phyloP scores from a whole-genome alignment of 2,888 invertebrate species.

The Apamea epomidion region DNA sequence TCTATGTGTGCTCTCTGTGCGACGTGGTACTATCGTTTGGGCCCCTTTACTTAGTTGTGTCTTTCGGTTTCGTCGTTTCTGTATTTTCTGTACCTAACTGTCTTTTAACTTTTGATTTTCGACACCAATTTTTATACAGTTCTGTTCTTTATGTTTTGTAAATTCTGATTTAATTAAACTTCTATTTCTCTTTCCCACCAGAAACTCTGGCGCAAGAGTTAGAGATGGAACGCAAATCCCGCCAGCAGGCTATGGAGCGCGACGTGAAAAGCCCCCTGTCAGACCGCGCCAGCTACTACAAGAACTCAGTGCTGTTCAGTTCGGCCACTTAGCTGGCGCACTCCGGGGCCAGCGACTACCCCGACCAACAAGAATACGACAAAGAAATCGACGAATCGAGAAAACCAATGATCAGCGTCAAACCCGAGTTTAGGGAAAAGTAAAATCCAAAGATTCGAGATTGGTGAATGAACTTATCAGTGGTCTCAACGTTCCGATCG shows the following conservation, averaged over 20 bases:
- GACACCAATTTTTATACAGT: neutral
- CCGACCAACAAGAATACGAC: constrained; percentile 82
- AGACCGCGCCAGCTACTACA: constrained; percentile 95
- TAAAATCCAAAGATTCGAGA: constrained; percentile 79
- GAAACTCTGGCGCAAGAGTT: constrained; percentile 96
- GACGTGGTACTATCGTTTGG: constrained; percentile 29
- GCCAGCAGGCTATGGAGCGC: constrained; percentile 94
- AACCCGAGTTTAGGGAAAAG: constrained; percentile 89
- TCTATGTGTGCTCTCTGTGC: constrained; percentile 33
- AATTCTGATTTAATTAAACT: constrained; percentile 17
- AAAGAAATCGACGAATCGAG: constrained; percentile 83
- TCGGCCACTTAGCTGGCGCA: constrained; percentile 94
- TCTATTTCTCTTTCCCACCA: constrained; percentile 86
- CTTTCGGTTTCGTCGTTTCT: constrained; percentile 14
- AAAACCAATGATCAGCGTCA: constrained; percentile 90
- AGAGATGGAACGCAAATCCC: constrained; percentile 96
- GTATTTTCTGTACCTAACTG: neutral
- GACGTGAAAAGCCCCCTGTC: constrained; percentile 96
- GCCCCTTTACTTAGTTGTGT: constrained; percentile 25
- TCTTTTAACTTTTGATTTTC: neutral
- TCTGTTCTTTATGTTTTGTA: neutral
- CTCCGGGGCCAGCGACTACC: constrained; percentile 83
- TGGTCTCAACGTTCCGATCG: constrained; percentile 63
- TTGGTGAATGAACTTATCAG: constrained; percentile 70
- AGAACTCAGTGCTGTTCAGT: constrained; percentile 97